Base-by-base conservation (phyloP, 1,140 invertebrate genomes). In the Arion vulgaris region DNA sequence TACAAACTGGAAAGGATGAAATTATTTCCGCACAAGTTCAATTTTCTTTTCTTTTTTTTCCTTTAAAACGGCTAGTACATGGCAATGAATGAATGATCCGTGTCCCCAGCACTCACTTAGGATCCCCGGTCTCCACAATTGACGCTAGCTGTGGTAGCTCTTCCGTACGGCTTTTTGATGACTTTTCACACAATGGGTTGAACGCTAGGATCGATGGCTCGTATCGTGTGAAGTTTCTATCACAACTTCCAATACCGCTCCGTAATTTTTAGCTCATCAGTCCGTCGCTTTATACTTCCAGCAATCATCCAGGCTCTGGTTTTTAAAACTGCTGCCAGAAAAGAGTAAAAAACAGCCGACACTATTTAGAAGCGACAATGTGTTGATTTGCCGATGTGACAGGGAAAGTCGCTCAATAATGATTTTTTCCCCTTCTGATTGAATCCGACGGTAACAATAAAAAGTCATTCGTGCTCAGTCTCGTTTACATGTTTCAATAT, bases 191-290 rank as follows among this genome's bases (percentile, higher is more conserved):
- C 73, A 51, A 75, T 45, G 23, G 49, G 45, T 23, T 45, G 5
- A 51, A 34, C 1, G 28, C 39, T 4, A 28, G 34, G 73, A 75
- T 75, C 73, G 73, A 75, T 75, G 45, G n/a, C 73, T 45, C 73
- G 39, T 75, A 51, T 34, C 39, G 71, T 72, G 71, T 72, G 45
- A 75, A 51, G 73, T 51, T 45, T 75, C 41, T 11, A 49, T 49
- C 73, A 53, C 39, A 49, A 28, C 73, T 51, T 51, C 45, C 73
- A 51, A 75, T 75, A 53, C 73, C 45, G 32, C 39, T 51, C 45
- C 0, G 73, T 75, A 45, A 75, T 75, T 75, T 75, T 75, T 75
- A 75, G 53, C 39, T 49, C 73, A 75, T 75, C 73, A 75, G 39
- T 49, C 73, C 13, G 5, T 34, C 68, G 62, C 77, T 68, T 41